Conservation (phyloP, 30 jellyfish, hydroid and myxozoan genomes). For the Cassiopea xamachana region DNA sequence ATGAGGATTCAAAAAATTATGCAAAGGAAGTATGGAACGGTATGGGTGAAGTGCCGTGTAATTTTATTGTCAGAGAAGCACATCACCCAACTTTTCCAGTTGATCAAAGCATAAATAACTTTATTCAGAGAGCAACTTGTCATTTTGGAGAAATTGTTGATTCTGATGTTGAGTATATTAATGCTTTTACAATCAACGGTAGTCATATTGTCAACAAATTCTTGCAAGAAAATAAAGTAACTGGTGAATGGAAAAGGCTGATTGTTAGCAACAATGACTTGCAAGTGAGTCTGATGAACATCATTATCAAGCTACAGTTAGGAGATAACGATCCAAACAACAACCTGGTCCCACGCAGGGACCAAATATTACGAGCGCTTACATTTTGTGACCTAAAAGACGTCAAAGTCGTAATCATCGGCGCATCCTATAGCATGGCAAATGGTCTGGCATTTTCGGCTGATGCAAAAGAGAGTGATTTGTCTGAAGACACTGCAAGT, state of each 20-base stretch:
- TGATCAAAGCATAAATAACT: not conserved
- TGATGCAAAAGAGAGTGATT: not conserved
- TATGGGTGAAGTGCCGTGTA: too few species aligned
- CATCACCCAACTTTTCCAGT: not conserved
- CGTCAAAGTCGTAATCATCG: constrained; percentile 13
- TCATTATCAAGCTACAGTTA: not conserved
- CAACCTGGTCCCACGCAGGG: not conserved
- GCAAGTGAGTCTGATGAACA: not conserved
- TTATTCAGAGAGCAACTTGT: not conserved
- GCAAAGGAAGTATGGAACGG: not conserved
- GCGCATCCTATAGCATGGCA: constrained; percentile 2
- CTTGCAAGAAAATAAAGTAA: not conserved
- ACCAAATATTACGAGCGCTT: constrained; percentile 7
- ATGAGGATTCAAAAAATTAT: not conserved
- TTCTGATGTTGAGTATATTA: not conserved
- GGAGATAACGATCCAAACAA: not conserved
- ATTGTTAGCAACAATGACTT: not conserved
- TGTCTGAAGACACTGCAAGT: not conserved
- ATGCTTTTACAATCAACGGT: not conserved
- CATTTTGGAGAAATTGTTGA: not conserved
- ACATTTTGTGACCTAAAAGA: constrained; percentile 5
- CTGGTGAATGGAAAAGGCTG: not conserved
- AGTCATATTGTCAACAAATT: not conserved
- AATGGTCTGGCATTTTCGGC: constrained; percentile 18
- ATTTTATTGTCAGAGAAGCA: too few species aligned